These are phyloP conservation scores for Hydrophis major DNA, from an alignment of 2,797 vertebrate genomes.

Conservation along the genomic window DNA sequence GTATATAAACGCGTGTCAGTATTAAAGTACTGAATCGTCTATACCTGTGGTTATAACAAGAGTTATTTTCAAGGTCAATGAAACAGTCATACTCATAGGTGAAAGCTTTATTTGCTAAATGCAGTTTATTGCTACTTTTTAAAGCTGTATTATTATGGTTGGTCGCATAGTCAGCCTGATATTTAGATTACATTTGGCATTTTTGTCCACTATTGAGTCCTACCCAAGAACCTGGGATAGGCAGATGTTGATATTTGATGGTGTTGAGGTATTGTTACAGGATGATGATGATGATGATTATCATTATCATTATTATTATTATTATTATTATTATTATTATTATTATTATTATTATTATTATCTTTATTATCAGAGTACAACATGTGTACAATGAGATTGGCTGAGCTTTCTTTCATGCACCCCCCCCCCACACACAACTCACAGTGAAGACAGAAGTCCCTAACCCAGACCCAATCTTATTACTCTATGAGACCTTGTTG, in stretches of 20 bases:
- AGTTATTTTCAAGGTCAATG: conserved; percentile 52
- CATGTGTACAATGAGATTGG: too few relatives aligned
- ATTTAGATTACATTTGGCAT: not conserved
- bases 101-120: conserved; percentile 5
- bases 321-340: too few relatives aligned
- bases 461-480: too few relatives aligned
- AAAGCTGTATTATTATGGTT: not conserved
- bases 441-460: too few relatives aligned
- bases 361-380: too few relatives aligned
- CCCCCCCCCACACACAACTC: too few relatives aligned
- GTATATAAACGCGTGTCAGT: conserved; percentile 25
- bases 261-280: not conserved
- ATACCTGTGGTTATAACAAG: conserved; percentile 32
- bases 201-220: not conserved
- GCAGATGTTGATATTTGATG: not conserved
- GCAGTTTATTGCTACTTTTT: not conserved
- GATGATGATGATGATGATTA: not conserved
- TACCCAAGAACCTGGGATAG: not conserved
- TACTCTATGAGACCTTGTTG: too few relatives aligned
- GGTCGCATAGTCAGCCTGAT: not conserved
- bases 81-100: conserved; percentile 25
- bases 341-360: too few relatives aligned
- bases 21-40: conserved; percentile 42
- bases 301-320: too few relatives aligned
- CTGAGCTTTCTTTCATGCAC: too few relatives aligned